Base-by-base conservation (phyloP, 2,113 vertebrate species). In the Rynchops niger region DNA sequence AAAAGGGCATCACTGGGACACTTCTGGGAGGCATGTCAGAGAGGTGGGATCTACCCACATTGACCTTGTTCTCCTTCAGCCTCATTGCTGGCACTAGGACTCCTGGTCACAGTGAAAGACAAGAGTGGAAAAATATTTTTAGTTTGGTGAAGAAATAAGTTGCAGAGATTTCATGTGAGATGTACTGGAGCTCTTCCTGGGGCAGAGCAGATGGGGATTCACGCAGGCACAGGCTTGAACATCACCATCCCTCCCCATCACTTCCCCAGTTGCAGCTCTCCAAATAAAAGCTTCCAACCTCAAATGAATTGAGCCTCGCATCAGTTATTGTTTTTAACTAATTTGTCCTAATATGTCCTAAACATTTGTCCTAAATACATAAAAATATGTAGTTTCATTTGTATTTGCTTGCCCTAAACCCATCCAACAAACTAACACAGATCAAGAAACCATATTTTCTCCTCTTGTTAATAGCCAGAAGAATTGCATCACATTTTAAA, bases 401-500 rank as follows among this genome's bases (percentile, higher is more conserved):
- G 45, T 34, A 63, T 85, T 86, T 89, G 17, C 38, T 91, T 93
- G 38, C 82, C 26, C 71, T 86, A 82, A 78, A 59, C 32, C 10
- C 36, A 30, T 78, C 58, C 80, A 78, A 74, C 43, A 93, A 63
- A 91, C 42, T 58, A 56, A 76, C 71, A 76, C 22, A 85, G 66
- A 83, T 79, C 67, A 91, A 94, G 91, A 95, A 81, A 74, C 58
- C 38, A 7, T 26, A 56, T 86, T 94, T 96, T 73, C 15, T 50
- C 27, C 9, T 63, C 29, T 92, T 90, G 59, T 95, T 82, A 82
- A 87, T 55, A 90, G 53, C 52, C 50, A 61, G 53, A 91, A 95
- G 83, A 92, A 53, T 53, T 69, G 52, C 43, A 91, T 82, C 82
- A 47, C 53, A 70, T 85, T 97, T 96, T 66, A 82, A 95, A 94